phyloP scores from a whole-genome alignment of 2,113 vertebrate genomes.

The Clinocottus analis region DNA sequence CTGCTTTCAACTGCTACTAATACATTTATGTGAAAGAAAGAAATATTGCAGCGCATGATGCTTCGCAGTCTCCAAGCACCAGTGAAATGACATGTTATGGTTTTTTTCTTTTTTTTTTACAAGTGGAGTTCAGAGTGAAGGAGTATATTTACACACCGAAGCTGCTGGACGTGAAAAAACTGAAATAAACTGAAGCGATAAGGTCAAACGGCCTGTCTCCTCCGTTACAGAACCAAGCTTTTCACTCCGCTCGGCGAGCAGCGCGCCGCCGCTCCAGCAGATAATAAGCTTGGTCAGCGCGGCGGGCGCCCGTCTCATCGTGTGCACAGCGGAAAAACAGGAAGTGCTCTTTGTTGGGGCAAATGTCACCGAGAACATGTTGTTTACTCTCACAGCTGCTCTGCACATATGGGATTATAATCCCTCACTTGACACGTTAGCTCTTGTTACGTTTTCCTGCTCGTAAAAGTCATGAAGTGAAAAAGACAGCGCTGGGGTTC shows the following conservation, averaged over 20 bases:
- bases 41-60: neutral
- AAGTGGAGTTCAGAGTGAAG: too few relatives aligned
- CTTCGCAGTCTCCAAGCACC: neutral
- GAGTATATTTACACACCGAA: too few relatives aligned
- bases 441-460: neutral
- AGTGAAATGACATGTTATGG: neutral
- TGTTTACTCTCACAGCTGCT: conserved; percentile 10
- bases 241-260: neutral
- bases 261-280: neutral
- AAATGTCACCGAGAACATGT: conserved; percentile 21
- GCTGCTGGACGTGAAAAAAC: neutral
- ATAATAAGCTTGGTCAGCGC: conserved; percentile 32
- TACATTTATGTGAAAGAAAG: neutral
- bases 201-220: neutral
- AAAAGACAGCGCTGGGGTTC: neutral
- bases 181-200: neutral
- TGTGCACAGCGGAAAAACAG: conserved; percentile 58
- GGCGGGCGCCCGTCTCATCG: neutral
- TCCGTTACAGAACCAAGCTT: neutral
- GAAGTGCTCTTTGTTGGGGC: conserved; percentile 43
- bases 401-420: conserved; percentile 5
- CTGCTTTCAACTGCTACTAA: neutral
- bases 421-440: neutral
- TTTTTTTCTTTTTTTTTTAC: neutral
- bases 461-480: neutral